Conservation (phyloP, 1,140 invertebrate species). For the Drosophila orosa region DNA sequence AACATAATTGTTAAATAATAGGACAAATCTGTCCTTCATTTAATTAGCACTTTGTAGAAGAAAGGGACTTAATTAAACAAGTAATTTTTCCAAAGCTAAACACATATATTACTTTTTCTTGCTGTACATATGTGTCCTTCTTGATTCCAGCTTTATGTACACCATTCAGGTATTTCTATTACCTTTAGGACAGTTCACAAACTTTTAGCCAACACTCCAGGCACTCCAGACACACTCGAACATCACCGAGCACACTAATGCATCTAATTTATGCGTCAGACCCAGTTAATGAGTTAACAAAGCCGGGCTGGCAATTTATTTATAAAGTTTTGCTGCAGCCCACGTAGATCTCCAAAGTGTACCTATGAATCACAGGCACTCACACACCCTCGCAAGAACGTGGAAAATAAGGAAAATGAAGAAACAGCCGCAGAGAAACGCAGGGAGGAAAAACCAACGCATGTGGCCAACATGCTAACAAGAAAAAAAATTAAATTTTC, state of each 20-base stretch:
- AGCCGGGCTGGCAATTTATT: slow-evolving; percentile 33
- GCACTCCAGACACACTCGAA: slow-evolving; percentile 4
- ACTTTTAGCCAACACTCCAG: slow-evolving; percentile 12
- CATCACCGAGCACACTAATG: slow-evolving; percentile 22
- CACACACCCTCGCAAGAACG: slow-evolving; percentile 7
- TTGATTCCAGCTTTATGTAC: neutral
- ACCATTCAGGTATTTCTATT: slow-evolving; percentile 7
- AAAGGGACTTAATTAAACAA: neutral
- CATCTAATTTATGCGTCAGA: slow-evolving; percentile 30
- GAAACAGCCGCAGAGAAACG: neutral
- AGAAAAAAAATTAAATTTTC: slow-evolving; percentile 69
- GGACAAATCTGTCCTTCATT: neutral
- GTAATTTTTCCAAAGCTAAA: too few relatives aligned
- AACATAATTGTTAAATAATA: neutral
- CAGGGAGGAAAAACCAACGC: slow-evolving; percentile 9
- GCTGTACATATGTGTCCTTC: neutral
- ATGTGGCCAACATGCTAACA: slow-evolving; percentile 44
- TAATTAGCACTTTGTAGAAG: neutral
- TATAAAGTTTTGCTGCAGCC: slow-evolving; percentile 31
- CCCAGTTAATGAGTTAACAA: slow-evolving; percentile 38
- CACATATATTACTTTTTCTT: neutral
- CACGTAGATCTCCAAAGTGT: slow-evolving; percentile 36
- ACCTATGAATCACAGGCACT: slow-evolving; percentile 32
- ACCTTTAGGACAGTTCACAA: slow-evolving; percentile 13
- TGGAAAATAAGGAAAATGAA: neutral